Evolutionary conservation across 1,140 invertebrate genomes (phyloP), one percentile per base, ranked within the genome.

Genomic region (Charaxes varanes): DNA sequence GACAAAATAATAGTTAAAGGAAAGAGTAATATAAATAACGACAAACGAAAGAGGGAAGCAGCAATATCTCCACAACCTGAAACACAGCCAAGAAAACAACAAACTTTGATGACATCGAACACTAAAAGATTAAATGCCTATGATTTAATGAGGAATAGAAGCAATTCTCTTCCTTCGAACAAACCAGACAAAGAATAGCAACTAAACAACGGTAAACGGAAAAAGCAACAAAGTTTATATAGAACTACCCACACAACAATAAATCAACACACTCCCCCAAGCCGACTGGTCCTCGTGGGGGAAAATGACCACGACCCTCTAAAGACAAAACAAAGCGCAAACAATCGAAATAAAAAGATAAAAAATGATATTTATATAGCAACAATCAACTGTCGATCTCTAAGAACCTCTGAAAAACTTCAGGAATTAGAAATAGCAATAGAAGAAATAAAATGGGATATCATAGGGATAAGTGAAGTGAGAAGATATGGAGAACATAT

Each of bases 371-470:
- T n/a, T n/a, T n/a, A n/a, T n/a, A n/a, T n/a, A n/a, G n/a, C 27
- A 41, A 53, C 40, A 22, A 18, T 52, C 23, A 33, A 50, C 35
- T 34, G 42, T 4, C 19, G 41, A 8, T 35, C 47, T 18, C 14
- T 44, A 37, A 30, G 41, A 52, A 46, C 49, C 31, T 11, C 31
- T 18, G 41, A 52, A 22, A 42, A 22, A 24, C 14, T 32, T 17
- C 11, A 30, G 44, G 40, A 52, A 51, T 12, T 55, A 21, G 49
- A 55, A 60, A 38, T 22, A 30, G 52, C 47, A 6, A 17, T 53
- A 24, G 6, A 33, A 3, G 24, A 50, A n/a, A 44, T 58, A 30
- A 52, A 52, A 14, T 54, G 37, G 23, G 42, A 60, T 8, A 38
- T 56, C 3, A 13, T 52, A 15, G 50, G 38, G 6, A 41, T 53